These are phyloP conservation scores for Oenanthe melanoleuca DNA, from an alignment of 2,113 vertebrate genomes.

Conservation along the genomic window DNA sequence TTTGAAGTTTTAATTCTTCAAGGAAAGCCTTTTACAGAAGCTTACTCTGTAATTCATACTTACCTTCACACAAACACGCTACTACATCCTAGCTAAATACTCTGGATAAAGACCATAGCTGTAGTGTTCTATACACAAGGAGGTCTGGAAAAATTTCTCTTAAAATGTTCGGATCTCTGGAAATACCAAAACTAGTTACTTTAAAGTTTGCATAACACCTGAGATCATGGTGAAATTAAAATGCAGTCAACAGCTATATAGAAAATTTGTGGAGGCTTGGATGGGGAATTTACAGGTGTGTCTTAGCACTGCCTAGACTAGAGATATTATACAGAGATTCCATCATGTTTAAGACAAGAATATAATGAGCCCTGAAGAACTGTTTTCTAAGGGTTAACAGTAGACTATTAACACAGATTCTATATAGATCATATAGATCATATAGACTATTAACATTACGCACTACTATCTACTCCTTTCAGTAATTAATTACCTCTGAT, in stretches of 20 bases:
- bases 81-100: neutral
- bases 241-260: neutral
- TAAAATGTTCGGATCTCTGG: neutral
- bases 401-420: neutral
- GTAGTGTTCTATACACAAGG: neutral
- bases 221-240: neutral
- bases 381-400: neutral
- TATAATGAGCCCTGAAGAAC: neutral
- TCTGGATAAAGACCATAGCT: neutral
- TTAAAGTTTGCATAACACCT: neutral
- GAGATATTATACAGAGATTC: neutral
- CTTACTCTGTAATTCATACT: conserved; percentile 3
- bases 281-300: rapidly evolving
- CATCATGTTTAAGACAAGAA: neutral
- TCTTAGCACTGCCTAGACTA: neutral
- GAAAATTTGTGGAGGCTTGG: neutral
- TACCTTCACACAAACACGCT: neutral
- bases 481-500: neutral
- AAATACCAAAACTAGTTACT: neutral
- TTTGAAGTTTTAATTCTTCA: neutral
- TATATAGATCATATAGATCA: neutral
- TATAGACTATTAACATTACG: neutral
- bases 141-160: neutral
- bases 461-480: neutral
- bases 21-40: neutral